Conservation (phyloP, 2,888 invertebrate species). For the Amaurobius ferox region DNA sequence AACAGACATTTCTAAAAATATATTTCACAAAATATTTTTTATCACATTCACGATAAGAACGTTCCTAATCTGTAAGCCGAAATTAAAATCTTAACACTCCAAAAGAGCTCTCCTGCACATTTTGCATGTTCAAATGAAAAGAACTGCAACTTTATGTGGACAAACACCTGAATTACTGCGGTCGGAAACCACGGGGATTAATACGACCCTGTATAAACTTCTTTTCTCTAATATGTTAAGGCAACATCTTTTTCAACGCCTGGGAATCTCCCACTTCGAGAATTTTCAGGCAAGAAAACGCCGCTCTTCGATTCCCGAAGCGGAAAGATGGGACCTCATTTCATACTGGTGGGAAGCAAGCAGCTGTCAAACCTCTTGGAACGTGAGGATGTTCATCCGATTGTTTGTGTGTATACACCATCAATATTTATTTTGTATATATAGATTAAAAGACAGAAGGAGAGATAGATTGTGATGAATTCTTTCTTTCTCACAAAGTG, state of each 20-base stretch:
- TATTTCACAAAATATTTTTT: too few species aligned
- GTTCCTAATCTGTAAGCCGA: too few species aligned
- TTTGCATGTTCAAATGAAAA: too few species aligned
- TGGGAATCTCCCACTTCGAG: neutral
- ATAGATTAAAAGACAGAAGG: slow-evolving; percentile 9
- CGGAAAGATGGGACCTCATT: neutral
- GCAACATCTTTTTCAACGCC: neutral
- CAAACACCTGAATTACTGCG: slow-evolving; percentile 31
- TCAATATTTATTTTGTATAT: neutral
- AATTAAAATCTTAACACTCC: too few species aligned
- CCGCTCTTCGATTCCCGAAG: neutral
- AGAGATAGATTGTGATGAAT: slow-evolving; percentile 13
- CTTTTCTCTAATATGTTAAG: slow-evolving; percentile 9
- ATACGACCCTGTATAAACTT: slow-evolving; percentile 1
- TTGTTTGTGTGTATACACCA: neutral
- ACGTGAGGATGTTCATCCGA: neutral
- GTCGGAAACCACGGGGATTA: slow-evolving; percentile 43
- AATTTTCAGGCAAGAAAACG: slow-evolving; percentile 2
- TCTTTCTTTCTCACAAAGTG: neutral
- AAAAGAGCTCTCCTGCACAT: too few species aligned
- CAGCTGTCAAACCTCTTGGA: neutral
- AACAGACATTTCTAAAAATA: too few species aligned
- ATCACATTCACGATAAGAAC: too few species aligned
- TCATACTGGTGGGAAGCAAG: neutral
- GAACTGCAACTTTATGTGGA: too few species aligned